Evolutionary conservation across 2,888 invertebrate genomes (phyloP), one percentile per base, ranked within the genome.

Genomic region (Brassicogethes aeneus): DNA sequence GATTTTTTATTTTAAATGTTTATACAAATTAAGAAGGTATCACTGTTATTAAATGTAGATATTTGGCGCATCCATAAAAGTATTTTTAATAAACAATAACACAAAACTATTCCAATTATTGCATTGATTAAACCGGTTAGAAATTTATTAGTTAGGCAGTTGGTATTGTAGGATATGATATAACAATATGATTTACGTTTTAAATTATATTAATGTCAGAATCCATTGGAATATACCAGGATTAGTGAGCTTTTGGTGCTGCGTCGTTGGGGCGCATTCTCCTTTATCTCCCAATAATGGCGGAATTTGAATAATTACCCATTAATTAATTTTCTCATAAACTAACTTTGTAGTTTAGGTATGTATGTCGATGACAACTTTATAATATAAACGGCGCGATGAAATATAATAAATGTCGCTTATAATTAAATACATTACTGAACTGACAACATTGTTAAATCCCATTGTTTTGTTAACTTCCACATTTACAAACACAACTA

Each of bases 311-410:
- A 32, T 32, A 32, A 32, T 32, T 12, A 32, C 14, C 32, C 32
- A 32, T 32, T 32, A 32, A 32, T 32, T 32, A 32, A 32, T 32
- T 32, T 32, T 32, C 32, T 32, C 32, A 32, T 32, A 13, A 32
- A 32, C 32, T 13, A 32, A 32, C 32, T 32, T 32, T 32, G 32
- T 32, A 32, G 32, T 32, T 32, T 32, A 8, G 32, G 32, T 32
- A 32, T 32, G 32, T 32, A 32, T 32, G 32, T 32, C 32, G 32
- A 32, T 32, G 32, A 32, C 32, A 32, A 32, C 32, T 32, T 32
- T 32, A 32, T 7, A 32, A 13, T 32, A 32, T 32, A 8, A 32
- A 8, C 32, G 32, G 12, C 32, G 32, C 8, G 12, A 8, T 32
- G 32, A 13, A 32, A 32, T 32, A 32, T 32, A 32, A 32, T 32